These are phyloP conservation scores for Hydrolagus colliei DNA, from an alignment of 2,797 vertebrate species.

Conservation along the genomic window DNA sequence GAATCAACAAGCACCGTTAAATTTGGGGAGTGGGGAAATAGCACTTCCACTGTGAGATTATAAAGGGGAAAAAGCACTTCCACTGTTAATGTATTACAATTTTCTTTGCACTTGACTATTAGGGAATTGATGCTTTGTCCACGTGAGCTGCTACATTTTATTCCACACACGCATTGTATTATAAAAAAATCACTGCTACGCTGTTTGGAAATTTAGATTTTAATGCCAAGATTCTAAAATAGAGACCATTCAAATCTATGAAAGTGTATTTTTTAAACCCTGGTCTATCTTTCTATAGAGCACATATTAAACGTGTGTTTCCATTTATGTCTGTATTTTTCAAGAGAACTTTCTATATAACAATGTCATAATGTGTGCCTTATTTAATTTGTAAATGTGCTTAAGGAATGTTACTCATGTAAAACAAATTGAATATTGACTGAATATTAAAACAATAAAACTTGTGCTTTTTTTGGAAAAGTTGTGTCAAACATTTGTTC, in stretches of 20 bases:
- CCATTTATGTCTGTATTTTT: slow-evolving; percentile 22
- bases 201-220: not conserved
- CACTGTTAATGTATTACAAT: slow-evolving; percentile 14
- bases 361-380: slow-evolving; percentile 24
- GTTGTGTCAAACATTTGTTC: too few species aligned
- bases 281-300: not conserved
- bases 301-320: not conserved
- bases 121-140: slow-evolving; percentile 18
- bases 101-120: slow-evolving; percentile 20
- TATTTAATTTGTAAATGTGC: slow-evolving; percentile 29
- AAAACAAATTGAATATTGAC: too few species aligned
- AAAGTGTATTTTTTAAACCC: slow-evolving; percentile 29
- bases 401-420: not conserved
- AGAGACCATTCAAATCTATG: not conserved
- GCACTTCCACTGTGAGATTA: slow-evolving; percentile 16
- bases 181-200: not conserved
- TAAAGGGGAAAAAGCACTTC: slow-evolving; percentile 25
- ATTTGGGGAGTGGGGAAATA: not conserved
- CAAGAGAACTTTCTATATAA: slow-evolving; percentile 27
- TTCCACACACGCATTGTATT: slow-evolving; percentile 15
- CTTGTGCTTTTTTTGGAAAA: too few species aligned
- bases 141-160: slow-evolving; percentile 20
- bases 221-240: slow-evolving; percentile 13
- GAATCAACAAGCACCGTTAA: not conserved
- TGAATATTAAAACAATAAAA: too few species aligned